Evolutionary conservation across 1,140 invertebrate species (phyloP), one percentile per base, ranked within the genome.

Genomic region (Nylanderia fulva): DNA sequence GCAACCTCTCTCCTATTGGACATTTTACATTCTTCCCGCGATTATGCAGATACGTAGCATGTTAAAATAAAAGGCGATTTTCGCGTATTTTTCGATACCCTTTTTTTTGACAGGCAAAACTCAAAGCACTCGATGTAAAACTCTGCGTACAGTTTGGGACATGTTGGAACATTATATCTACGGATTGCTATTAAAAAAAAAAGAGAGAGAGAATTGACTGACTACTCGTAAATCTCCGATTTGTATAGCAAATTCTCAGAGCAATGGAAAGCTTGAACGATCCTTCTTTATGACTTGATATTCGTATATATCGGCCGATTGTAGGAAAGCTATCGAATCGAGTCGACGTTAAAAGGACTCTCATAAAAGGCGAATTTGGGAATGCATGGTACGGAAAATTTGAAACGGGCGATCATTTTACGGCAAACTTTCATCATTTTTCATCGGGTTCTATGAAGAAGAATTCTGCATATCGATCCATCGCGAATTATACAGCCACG

Each of bases 1-100:
- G 45, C 18, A 64, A 52, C 18, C 52, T 64, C 24, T 84, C 58
- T 79, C 39, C 4, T 21, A 61, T 52, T 48, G 77, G n/a, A 58
- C 52, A 82, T 56, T 63, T 71, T 63, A 42, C 58, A 61, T 83
- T 72, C 42, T 83, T 66, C 27, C 27, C 61, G 39, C 52, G 54
- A 27, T 36, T 36, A 45, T 15, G 15, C 66, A 45, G 27, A 18
- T 64, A 52, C 36, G 52, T 56, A 27, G 64, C 33, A 33, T 36
- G 8, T 58, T 45, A 69, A 58, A 82, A 71, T 71, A 71, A 71
- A 29, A 29, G 36, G 24, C 45, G 27, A 83, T n/a, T 72, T 36
- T 27, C 13, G n/a, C 24, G 48, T n/a, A 80, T 82, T 71, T 61
- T 52, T 21, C 54, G 4, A 71, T 71, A 33, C 27, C 0, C 29